phyloP scores from a whole-genome alignment of 2,888 invertebrate species.

The Hymenopus coronatus region DNA sequence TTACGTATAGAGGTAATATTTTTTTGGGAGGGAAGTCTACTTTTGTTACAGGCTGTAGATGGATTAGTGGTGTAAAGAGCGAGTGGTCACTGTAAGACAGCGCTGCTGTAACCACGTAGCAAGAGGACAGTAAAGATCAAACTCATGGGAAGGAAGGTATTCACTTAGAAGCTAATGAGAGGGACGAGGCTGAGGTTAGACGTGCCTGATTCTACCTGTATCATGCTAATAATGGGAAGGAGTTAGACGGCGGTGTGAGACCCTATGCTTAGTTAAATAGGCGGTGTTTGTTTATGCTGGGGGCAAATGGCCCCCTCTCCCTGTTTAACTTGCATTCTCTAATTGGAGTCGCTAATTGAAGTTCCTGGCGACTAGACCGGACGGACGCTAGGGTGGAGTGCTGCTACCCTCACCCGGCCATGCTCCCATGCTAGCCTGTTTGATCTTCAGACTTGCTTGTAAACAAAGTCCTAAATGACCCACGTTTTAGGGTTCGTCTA shows the following conservation, averaged over 20 bases:
- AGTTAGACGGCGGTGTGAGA: background rate
- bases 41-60: too few species aligned
- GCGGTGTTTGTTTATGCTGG: background rate
- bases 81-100: background rate
- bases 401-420: background rate
- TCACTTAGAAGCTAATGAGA: background rate
- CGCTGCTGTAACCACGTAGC: background rate
- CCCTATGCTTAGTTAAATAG: background rate
- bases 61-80: too few species aligned
- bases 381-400: background rate
- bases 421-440: background rate
- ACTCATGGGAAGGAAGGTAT: background rate
- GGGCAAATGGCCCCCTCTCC: background rate
- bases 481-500: background rate
- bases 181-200: background rate
- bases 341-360: conserved; percentile 18
- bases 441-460: background rate
- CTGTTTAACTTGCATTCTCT: conserved; percentile 12
- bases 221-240: background rate
- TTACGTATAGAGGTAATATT: too few species aligned
- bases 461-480: background rate
- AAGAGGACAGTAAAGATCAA: background rate
- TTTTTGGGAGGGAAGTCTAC: too few species aligned
- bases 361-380: background rate
- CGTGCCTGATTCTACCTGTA: background rate